phyloP scores from a whole-genome alignment of 1,140 invertebrate species.

The Bicyclus anynana region DNA sequence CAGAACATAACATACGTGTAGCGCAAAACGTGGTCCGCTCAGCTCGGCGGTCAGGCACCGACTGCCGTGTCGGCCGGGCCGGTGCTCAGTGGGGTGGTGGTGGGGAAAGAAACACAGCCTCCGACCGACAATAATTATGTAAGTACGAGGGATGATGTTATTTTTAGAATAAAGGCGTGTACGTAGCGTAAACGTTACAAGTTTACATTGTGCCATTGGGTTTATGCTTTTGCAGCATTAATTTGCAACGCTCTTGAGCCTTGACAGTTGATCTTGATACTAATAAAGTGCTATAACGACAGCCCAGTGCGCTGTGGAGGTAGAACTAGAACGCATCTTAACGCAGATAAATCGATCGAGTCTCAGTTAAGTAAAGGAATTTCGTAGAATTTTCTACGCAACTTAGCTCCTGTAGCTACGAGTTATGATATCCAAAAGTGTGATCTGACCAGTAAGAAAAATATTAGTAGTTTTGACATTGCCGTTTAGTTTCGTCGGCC shows the following conservation, averaged over 20 bases:
- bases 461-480: too few relatives aligned
- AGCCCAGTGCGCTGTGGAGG: conserved; percentile 22
- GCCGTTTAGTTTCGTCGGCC: too few relatives aligned
- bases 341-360: too few relatives aligned
- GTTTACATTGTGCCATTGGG: conserved; percentile 9
- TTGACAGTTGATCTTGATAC: too few relatives aligned
- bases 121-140: conserved; percentile 65
- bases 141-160: conserved; percentile 64
- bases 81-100: conserved; percentile 21
- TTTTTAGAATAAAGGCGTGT: conserved; percentile 57
- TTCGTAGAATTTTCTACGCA: too few relatives aligned
- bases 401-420: too few relatives aligned
- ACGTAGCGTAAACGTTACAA: conserved; percentile 39
- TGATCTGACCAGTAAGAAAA: too few relatives aligned
- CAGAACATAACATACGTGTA: conserved; percentile 13
- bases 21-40: conserved; percentile 4
- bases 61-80: conserved; percentile 21
- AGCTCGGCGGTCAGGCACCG: conserved; percentile 16
- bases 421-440: too few relatives aligned
- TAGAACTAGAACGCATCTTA: conserved; percentile 22
- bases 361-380: too few relatives aligned
- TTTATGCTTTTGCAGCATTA: conserved; percentile 4
- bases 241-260: too few relatives aligned
- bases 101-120: conserved; percentile 58
- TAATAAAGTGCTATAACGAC: conserved; percentile 36